phyloP scores from a whole-genome alignment of 2,797 vertebrate genomes.

The Botia kubotai region DNA sequence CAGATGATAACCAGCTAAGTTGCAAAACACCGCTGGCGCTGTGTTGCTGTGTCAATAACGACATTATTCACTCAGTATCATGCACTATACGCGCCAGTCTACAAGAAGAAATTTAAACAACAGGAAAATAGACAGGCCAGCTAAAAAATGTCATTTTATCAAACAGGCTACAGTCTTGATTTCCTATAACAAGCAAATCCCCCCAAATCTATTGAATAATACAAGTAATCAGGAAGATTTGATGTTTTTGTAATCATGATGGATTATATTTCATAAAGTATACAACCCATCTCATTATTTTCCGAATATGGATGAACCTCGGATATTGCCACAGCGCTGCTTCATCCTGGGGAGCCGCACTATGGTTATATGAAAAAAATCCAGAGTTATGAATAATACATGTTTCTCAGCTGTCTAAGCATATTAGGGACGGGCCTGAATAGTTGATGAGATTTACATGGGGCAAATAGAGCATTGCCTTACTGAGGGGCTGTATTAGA shows the following conservation, averaged over 20 bases:
- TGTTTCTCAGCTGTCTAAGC: conserved; percentile 70
- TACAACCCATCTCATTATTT: conserved; percentile 76
- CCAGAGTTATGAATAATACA: conserved; percentile 76
- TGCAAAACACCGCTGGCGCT: not conserved
- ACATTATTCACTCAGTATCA: not conserved
- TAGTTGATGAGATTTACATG: conserved; percentile 62
- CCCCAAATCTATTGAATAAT: conserved; percentile 71
- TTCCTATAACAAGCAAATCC: conserved; percentile 75
- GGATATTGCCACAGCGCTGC: conserved; percentile 74
- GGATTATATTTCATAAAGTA: conserved; percentile 80
- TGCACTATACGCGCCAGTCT: not conserved
- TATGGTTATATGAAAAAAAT: conserved; percentile 73
- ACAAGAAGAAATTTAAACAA: conserved; percentile 48
- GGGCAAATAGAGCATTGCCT: conserved; percentile 64
- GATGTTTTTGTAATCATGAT: conserved; percentile 77
- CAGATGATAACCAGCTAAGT: not conserved
- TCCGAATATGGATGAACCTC: conserved; percentile 61
- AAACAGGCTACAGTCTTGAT: conserved; percentile 61
- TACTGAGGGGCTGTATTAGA: conserved; percentile 61
- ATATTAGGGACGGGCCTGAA: conserved; percentile 71
- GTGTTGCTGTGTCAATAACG: not conserved
- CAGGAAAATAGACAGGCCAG: conserved; percentile 40
- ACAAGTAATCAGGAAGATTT: conserved; percentile 73
- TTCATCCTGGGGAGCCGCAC: conserved; percentile 72
- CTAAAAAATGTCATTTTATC: conserved; percentile 37